Base-by-base conservation (phyloP, 2,113 vertebrate genomes). In the Phyllopteryx taeniolatus region DNA sequence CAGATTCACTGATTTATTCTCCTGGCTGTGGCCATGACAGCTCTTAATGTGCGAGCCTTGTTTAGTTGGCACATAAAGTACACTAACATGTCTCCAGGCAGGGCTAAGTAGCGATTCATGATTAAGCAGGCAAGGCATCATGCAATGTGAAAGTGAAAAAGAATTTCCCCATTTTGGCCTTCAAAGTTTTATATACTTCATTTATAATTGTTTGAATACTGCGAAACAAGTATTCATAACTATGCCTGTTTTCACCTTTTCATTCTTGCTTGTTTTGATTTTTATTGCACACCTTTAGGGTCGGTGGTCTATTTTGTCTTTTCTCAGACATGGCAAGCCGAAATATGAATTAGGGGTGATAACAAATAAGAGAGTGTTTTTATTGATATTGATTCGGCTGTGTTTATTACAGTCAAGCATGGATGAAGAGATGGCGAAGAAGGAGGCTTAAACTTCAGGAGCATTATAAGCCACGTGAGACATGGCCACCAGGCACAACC, bases 1-100 rank as follows among this genome's bases (percentile, higher is more conserved):
- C 70, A 82, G 81, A 86, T 70, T 71, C 27, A 61, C 76, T 80
- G 83, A 87, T 87, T 86, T 76, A 85, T 86, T 78, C 49, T 70
- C 68, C 76, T 72, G 80, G 74, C 59, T 80, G 76, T 69, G 69
- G 77, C 71, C 49, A 74, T 70, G 79, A 78, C 68, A 67, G 68
- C 63, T 76, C 3, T 12, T 75, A 85, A 86, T 71, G 79, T 82
- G 68, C 56, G 67, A 67, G 73, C 70, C 74, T 75, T 81, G 79
- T 81, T 83, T 75, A 62, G 82, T 67, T 80, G 74, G 68, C 71
- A 57, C 74, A 75, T 67, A 78, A 62, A 74, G 68, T 66, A 68
- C 59, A 66, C 71, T 63, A 67, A 60, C 62, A 81, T 86, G 78
- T 79, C 86, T 84, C 42, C 71, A 60, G 80, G 86, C 77, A 27